Conservation (phyloP, 2,888 invertebrate genomes). For the Eueremaeus valkanovi region DNA sequence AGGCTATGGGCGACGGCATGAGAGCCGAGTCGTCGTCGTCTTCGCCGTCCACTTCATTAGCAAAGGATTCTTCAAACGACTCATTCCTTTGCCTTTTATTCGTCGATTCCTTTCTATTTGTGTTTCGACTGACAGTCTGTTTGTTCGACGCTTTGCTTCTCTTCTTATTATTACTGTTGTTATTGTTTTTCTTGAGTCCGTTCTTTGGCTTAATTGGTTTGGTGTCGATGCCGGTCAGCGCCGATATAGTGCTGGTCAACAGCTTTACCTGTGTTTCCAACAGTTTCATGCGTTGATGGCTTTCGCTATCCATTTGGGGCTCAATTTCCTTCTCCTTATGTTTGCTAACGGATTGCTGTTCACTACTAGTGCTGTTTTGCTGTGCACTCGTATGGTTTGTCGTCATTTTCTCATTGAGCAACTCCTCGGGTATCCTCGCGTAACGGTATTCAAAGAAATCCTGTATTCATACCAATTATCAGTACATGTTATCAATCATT, state of each 20-base stretch:
- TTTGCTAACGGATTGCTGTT: background rate
- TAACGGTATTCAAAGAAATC: conserved; percentile 38
- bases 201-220: background rate
- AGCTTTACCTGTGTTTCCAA: conserved; percentile 34
- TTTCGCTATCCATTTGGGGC: background rate
- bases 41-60: background rate
- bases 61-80: conserved; percentile 4
- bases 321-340: background rate
- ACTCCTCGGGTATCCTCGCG: conserved; percentile 36
- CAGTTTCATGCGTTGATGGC: conserved; percentile 5
- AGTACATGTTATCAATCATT: no score
- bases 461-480: no score
- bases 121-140: background rate
- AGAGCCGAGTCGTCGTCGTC: conserved; percentile 11
- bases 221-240: background rate
- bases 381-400: background rate
- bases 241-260: conserved; percentile 15
- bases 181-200: background rate
- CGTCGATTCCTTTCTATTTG: background rate
- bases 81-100: conserved; percentile 4
- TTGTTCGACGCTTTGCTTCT: background rate
- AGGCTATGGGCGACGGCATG: conserved; percentile 2
- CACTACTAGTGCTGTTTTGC: background rate
- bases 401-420: conserved; percentile 8
- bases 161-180: background rate